These are phyloP conservation scores for Chromis chromis DNA, from an alignment of 2,797 vertebrate species.

Conservation along the genomic window DNA sequence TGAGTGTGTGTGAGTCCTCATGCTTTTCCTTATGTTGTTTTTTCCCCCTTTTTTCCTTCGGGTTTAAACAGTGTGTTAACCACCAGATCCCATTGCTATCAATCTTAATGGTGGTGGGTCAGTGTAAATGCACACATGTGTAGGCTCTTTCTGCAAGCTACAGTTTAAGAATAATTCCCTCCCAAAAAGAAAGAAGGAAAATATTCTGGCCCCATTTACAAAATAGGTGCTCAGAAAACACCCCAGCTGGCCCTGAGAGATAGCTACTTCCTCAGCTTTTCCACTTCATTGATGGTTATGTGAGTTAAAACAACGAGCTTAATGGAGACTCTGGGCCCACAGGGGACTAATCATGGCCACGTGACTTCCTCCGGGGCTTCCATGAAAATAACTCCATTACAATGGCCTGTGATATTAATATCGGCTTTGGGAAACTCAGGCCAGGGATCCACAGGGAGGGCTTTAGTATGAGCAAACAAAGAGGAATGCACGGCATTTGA, in stretches of 20 bases:
- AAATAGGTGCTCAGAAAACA: conserved; percentile 88
- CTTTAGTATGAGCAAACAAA: conserved; percentile 88
- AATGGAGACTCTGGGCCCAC: conserved; percentile 90
- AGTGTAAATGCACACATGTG: conserved; percentile 83
- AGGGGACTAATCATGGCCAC: conserved; percentile 95
- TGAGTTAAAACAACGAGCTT: conserved; percentile 94
- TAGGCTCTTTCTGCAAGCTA: conserved; percentile 82
- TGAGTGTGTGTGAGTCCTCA: conserved; percentile 81
- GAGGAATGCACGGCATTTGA: conserved; percentile 92
- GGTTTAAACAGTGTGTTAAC: conserved; percentile 84
- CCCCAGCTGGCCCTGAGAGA: conserved; percentile 86
- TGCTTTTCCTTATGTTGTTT: conserved; percentile 79
- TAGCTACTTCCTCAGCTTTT: conserved; percentile 94
- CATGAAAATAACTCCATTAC: conserved; percentile 99
- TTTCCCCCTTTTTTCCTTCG: conserved; percentile 60
- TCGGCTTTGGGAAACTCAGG: conserved; percentile 95
- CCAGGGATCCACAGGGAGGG: conserved; percentile 89
- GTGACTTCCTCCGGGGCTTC: conserved; percentile 98
- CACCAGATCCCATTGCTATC: conserved; percentile 85
- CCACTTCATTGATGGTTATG: conserved; percentile 95
- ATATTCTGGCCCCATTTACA: conserved; percentile 89
- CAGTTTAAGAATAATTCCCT: conserved; percentile 76
- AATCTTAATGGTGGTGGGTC: conserved; percentile 83
- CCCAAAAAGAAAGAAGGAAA: conserved; percentile 64
- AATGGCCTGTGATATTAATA: conserved; percentile 99